Evolutionary conservation across 2,113 vertebrate genomes (phyloP).

Genomic region (Tenrec ecaudatus): DNA sequence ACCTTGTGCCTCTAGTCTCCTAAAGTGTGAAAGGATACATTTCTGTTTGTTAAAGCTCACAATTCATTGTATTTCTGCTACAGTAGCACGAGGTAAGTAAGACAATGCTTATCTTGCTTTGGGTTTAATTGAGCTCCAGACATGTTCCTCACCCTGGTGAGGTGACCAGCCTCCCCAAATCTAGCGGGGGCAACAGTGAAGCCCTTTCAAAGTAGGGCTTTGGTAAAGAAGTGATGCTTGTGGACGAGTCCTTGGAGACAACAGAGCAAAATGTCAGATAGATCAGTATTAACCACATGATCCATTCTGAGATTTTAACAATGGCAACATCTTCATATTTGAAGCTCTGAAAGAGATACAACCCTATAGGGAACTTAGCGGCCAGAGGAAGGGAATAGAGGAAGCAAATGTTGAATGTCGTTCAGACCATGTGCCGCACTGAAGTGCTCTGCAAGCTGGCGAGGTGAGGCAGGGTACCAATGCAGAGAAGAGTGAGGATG

Average conservation of each 20-base stretch:
- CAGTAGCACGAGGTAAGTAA: neutral
- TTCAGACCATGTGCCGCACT: neutral
- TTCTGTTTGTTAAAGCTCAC: neutral
- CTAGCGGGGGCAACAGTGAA: neutral
- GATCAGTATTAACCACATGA: neutral
- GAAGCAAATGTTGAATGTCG: neutral
- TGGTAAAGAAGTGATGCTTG: neutral
- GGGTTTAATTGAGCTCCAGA: neutral
- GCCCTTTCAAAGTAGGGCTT: neutral
- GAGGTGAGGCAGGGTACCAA: neutral
- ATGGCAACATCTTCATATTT: neutral
- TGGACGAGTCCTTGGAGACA: neutral
- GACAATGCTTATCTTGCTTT: neutral
- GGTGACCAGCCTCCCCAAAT: neutral
- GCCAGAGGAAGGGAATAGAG: neutral
- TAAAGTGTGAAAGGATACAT: neutral
- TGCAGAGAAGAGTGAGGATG: neutral
- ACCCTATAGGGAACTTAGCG: neutral
- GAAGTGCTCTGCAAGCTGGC: neutral
- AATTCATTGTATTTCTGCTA: neutral
- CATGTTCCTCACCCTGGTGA: neutral
- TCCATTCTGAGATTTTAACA: constrained; percentile 36
- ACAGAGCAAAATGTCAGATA: constrained; percentile 29
- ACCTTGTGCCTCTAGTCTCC: neutral
- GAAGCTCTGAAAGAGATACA: constrained; percentile 9